A percentile compares a stretch with the other conserved stretches of the same genome.
These are phyloP conservation scores for Erythrolamprus reginae DNA, from an alignment of 2,113 vertebrate species.

Conservation along the genomic window DNA sequence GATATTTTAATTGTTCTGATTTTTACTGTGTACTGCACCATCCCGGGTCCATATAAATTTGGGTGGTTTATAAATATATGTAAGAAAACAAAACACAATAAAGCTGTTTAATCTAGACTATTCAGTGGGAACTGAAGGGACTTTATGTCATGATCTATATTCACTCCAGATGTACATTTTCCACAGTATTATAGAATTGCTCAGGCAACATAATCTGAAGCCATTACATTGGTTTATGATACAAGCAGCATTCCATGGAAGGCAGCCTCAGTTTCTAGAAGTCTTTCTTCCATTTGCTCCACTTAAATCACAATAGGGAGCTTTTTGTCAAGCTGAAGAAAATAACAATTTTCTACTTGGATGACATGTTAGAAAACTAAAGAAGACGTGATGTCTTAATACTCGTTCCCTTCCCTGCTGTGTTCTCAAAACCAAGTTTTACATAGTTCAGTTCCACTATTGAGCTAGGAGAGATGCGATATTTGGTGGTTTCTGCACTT, in stretches of 20 bases:
- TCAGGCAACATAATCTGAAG: background rate
- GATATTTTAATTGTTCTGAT: background rate
- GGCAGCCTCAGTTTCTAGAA: background rate
- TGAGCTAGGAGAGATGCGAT: background rate
- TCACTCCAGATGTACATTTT: background rate
- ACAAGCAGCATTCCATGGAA: background rate
- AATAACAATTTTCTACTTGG: background rate
- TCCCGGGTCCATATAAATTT: background rate
- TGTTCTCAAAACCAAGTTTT: background rate
- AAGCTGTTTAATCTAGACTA: background rate
- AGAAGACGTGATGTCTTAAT: background rate
- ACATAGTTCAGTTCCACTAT: background rate
- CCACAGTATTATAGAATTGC: background rate
- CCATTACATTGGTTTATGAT: background rate
- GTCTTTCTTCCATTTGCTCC: background rate
- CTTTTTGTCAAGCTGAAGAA: background rate
- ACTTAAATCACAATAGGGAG: background rate
- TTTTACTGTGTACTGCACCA: background rate
- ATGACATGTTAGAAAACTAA: background rate
- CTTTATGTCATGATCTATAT: background rate
- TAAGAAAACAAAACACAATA: background rate
- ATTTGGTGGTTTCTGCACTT: background rate
- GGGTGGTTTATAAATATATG: background rate
- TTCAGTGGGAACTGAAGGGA: background rate
- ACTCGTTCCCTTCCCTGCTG: background rate